These are phyloP conservation scores for Diarsia rubi DNA, from an alignment of 2,888 invertebrate species.

Conservation along the genomic window DNA sequence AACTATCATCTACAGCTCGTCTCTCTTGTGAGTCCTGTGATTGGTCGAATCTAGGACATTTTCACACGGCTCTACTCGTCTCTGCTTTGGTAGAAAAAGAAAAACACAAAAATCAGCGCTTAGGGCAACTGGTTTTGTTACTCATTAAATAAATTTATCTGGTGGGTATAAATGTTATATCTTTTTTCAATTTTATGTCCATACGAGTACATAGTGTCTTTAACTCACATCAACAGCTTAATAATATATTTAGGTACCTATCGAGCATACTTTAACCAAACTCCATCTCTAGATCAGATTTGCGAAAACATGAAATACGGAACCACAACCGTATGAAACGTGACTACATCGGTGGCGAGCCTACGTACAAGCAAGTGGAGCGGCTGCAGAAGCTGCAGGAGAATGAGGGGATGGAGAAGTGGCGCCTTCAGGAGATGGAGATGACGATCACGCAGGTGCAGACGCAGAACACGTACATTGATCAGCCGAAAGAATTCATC, in stretches of 20 bases:
- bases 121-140: not conserved
- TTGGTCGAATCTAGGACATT: not conserved
- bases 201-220: no score
- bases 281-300: constrained; percentile 79
- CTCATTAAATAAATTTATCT: not conserved
- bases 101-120: not conserved
- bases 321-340: constrained; percentile 87
- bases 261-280: constrained; percentile 17
- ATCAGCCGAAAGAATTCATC: constrained; percentile 79
- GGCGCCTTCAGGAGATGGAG: constrained; percentile 68
- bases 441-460: constrained; percentile 67
- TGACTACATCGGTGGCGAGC: constrained; percentile 87
- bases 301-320: constrained; percentile 88
- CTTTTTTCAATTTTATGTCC: no score
- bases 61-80: not conserved
- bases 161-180: not conserved
- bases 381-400: constrained; percentile 81
- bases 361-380: constrained; percentile 86
- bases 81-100: not conserved
- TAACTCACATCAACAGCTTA: not conserved
- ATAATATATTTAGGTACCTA: not conserved
- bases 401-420: constrained; percentile 68
- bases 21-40: not conserved
- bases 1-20: not conserved
- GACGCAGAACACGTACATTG: constrained; percentile 79